Conservation (phyloP, 1,140 invertebrate species). For the Drosophila pallidifrons region DNA sequence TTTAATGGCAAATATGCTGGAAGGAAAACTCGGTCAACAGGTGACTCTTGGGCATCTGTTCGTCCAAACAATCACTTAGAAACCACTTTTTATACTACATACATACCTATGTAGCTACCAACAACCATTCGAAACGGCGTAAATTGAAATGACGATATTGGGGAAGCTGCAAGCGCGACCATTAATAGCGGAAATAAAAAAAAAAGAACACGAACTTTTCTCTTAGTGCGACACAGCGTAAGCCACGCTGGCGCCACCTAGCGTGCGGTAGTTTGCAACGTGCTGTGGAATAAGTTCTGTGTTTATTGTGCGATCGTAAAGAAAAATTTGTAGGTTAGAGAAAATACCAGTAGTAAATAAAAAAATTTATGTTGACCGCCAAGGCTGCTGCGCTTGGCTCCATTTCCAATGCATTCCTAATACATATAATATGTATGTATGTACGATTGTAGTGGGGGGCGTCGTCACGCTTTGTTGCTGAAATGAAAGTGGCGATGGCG, state of each 20-base stretch:
- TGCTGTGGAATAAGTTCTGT: neutral
- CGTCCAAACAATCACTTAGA: neutral
- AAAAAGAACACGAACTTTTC: slow-evolving; percentile 1
- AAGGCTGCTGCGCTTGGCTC: slow-evolving; percentile 4
- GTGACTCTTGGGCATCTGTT: neutral
- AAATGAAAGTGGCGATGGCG: slow-evolving; percentile 68
- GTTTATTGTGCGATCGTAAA: slow-evolving; percentile 16
- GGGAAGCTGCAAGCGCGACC: neutral
- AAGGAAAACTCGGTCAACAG: neutral
- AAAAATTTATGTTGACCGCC: slow-evolving; percentile 6
- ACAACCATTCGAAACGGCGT: neutral
- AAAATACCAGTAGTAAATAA: slow-evolving; percentile 2
- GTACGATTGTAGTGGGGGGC: neutral
- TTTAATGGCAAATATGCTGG: neutral
- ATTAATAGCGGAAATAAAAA: neutral
- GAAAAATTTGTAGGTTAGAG: slow-evolving; percentile 12
- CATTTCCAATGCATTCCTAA: slow-evolving; percentile 8
- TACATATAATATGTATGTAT: slow-evolving; percentile 3
- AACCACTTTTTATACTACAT: neutral
- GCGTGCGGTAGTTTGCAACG: slow-evolving; percentile 4
- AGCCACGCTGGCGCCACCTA: slow-evolving; percentile 8
- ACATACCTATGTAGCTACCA: neutral
- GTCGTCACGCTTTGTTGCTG: slow-evolving; percentile 68
- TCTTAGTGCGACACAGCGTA: neutral
- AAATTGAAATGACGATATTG: neutral